A percentile compares a stretch with the other conserved stretches of the same genome.
phyloP scores from a whole-genome alignment of 2,888 invertebrate genomes.

The Periphyllus acericola region DNA sequence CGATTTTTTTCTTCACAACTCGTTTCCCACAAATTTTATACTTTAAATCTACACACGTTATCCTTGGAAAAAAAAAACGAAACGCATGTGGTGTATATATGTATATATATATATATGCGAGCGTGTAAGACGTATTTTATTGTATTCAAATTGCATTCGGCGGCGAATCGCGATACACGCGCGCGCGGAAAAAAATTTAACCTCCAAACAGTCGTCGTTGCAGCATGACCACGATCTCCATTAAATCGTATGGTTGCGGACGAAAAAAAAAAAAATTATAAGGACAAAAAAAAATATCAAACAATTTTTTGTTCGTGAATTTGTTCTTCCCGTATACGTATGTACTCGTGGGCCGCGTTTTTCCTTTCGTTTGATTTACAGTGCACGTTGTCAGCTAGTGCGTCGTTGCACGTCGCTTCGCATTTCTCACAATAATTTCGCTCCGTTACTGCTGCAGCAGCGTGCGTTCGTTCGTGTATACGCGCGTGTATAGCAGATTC shows the following conservation, averaged over 20 bases:
- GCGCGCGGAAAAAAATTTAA: background rate
- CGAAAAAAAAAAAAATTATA: no score
- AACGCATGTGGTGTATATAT: background rate
- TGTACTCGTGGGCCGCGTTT: no score
- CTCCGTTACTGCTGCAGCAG: no score
- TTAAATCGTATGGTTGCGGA: background rate
- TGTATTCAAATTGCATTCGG: background rate
- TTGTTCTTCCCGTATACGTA: no score
- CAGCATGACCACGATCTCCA: background rate
- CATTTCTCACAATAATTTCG: background rate
- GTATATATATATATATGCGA: background rate
- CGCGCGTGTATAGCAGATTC: no score
- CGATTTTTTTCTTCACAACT: conserved; percentile 26
- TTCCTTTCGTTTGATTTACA: background rate
- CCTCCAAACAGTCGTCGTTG: background rate
- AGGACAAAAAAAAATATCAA: background rate
- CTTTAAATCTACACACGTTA: conserved; percentile 25
- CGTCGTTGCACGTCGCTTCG: background rate
- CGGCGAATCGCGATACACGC: no score
- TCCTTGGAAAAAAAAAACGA: conserved; percentile 29
- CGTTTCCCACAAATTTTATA: conserved; percentile 38
- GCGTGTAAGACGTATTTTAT: background rate
- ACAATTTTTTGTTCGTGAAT: background rate
- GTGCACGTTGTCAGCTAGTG: background rate
- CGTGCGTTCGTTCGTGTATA: no score